Percentiles rank a stretch among this genome's conserved stretches.
phyloP scores from a whole-genome alignment of 2,113 vertebrate genomes.

The Lethenteron reissneri region DNA sequence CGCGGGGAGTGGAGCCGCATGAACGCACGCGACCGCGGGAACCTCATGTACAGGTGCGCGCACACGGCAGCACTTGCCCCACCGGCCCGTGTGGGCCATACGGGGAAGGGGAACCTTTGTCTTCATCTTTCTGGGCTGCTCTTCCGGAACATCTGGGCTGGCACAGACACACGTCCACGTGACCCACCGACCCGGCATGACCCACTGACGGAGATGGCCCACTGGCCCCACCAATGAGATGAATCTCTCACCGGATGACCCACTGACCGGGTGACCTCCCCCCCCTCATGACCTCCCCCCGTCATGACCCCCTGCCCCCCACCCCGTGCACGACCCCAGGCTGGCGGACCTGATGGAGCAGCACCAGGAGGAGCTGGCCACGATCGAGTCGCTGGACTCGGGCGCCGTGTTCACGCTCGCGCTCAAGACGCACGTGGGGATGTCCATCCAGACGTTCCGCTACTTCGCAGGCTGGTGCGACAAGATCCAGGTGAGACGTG shows the following conservation, averaged over 20 bases:
- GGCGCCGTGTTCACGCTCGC: conserved; percentile 43
- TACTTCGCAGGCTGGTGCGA: conserved; percentile 49
- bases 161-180: too few species aligned
- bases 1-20: conserved; percentile 41
- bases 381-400: conserved; percentile 37
- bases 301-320: too few species aligned
- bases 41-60: conserved; percentile 30
- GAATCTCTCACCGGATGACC: too few species aligned
- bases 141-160: too few species aligned
- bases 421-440: conserved; percentile 41
- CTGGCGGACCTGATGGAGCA: conserved; percentile 42
- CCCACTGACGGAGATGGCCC: too few species aligned
- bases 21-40: conserved; percentile 40
- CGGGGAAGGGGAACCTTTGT: neutral
- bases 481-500: conserved; percentile 31
- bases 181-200: too few species aligned
- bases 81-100: neutral
- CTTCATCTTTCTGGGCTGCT: neutral
- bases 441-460: conserved; percentile 45
- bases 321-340: conserved; percentile 14
- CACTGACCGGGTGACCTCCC: too few species aligned
- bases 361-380: conserved; percentile 40
- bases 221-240: too few species aligned
- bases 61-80: neutral
- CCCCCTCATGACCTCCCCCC: too few species aligned